These are phyloP conservation scores for Didymodactylos carnosus DNA, from an alignment of 2,888 invertebrate genomes.

Conservation along the genomic window DNA sequence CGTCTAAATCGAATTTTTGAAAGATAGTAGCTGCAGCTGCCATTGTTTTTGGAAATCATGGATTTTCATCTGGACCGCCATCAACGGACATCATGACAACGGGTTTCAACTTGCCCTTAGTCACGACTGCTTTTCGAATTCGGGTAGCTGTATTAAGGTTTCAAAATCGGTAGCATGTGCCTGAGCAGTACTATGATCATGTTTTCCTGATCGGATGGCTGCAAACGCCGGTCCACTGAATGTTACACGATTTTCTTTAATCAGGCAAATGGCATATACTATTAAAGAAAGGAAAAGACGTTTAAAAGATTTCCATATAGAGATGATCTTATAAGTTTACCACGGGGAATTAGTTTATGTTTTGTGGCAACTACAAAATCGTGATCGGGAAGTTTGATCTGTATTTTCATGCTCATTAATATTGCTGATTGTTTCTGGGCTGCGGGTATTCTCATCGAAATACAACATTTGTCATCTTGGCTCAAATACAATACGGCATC, in stretches of 20 bases:
- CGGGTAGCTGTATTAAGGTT: neutral
- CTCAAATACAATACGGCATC: no score
- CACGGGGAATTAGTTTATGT: neutral
- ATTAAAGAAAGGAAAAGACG: no score
- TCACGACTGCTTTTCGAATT: neutral
- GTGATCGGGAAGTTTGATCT: no score
- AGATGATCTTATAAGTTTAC: neutral
- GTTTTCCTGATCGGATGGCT: neutral
- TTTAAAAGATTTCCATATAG: neutral
- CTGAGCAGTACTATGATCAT: neutral
- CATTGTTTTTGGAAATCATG: conserved; percentile 18
- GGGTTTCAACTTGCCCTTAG: neutral
- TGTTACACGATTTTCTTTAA: neutral
- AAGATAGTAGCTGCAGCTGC: conserved; percentile 16
- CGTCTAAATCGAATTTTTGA: conserved; percentile 16
- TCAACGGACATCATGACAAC: conserved; percentile 21
- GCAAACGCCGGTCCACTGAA: neutral
- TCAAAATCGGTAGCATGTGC: neutral
- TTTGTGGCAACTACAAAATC: neutral
- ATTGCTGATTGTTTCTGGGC: no score
- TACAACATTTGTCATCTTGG: no score
- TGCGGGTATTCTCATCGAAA: no score
- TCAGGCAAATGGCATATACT: neutral
- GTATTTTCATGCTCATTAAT: no score
- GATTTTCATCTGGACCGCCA: conserved; percentile 21